Percentiles rank a stretch among this genome's conserved stretches.
phyloP scores from a whole-genome alignment of 1,140 invertebrate species.

The Drosophila rufa region DNA sequence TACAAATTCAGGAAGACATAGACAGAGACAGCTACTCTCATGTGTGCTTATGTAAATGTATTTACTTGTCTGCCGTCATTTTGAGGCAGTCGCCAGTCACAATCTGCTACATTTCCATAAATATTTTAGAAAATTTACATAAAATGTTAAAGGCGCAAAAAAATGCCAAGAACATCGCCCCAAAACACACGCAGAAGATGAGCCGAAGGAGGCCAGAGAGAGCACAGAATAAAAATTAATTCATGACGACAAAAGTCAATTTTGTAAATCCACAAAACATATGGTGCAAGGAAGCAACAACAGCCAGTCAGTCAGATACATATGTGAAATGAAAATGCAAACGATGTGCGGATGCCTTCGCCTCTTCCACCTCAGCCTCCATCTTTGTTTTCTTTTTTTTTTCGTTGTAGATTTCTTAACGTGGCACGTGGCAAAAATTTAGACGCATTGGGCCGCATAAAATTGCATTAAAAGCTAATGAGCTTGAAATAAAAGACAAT shows the following conservation, averaged over 20 bases:
- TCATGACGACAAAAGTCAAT: slow-evolving; percentile 81
- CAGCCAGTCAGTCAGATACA: slow-evolving; percentile 25
- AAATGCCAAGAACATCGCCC: slow-evolving; percentile 29
- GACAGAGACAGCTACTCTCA: slow-evolving; percentile 14
- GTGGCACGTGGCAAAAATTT: slow-evolving; percentile 73
- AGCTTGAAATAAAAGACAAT: slow-evolving; percentile 82
- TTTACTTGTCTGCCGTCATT: slow-evolving; percentile 77
- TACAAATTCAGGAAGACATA: background rate
- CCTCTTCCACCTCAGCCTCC: background rate
- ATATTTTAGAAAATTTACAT: slow-evolving; percentile 82
- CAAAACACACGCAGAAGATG: slow-evolving; percentile 16
- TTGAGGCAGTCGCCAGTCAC: slow-evolving; percentile 75
- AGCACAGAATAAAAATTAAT: slow-evolving; percentile 67
- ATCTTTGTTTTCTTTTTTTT: background rate
- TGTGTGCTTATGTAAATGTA: slow-evolving; percentile 70
- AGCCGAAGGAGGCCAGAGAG: slow-evolving; percentile 21
- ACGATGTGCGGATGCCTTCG: slow-evolving; percentile 57
- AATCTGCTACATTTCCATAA: slow-evolving; percentile 83
- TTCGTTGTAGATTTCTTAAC: slow-evolving; percentile 14
- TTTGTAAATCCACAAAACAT: slow-evolving; percentile 76
- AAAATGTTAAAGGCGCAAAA: slow-evolving; percentile 65
- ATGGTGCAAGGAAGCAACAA: slow-evolving; percentile 51
- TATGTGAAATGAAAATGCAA: slow-evolving; percentile 66
- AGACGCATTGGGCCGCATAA: slow-evolving; percentile 77
- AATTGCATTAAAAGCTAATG: slow-evolving; percentile 82